These are phyloP conservation scores for Luffia ferchaultella DNA, from an alignment of 2,888 invertebrate species.

Conservation along the genomic window DNA sequence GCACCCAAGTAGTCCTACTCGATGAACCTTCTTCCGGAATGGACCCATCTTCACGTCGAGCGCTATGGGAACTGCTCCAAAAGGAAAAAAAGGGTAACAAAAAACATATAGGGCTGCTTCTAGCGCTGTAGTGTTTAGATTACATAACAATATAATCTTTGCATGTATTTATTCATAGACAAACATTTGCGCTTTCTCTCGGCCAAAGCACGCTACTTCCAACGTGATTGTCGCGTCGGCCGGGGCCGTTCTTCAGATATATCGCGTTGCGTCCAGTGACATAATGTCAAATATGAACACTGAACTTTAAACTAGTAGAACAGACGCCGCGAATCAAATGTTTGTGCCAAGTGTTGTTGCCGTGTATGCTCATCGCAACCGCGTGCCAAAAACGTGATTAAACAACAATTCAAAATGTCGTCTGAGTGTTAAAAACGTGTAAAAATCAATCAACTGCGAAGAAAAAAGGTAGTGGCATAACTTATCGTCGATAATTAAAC, in stretches of 20 bases:
- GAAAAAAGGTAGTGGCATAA: no score
- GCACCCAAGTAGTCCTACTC: slow-evolving; percentile 70
- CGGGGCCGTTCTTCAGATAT: not conserved
- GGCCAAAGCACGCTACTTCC: not conserved
- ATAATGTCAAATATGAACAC: not conserved
- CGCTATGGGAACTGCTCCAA: slow-evolving; percentile 84
- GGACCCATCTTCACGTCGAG: slow-evolving; percentile 87
- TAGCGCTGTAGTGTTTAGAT: no score
- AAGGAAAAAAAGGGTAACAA: slow-evolving; percentile 66
- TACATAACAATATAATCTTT: not conserved
- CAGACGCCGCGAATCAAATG: no score
- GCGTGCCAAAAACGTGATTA: no score
- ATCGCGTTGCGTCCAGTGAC: not conserved
- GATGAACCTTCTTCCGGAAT: slow-evolving; percentile 87
- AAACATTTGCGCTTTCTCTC: not conserved
- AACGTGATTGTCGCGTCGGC: not conserved
- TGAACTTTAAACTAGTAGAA: no score
- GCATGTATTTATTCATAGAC: not conserved
- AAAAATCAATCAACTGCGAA: no score
- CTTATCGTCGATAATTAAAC: no score
- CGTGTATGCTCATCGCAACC: no score
- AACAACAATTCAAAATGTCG: no score
- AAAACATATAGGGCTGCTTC: no score
- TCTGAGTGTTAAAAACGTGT: no score
- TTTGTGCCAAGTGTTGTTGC: no score